phyloP scores from a whole-genome alignment of 2,797 vertebrate genomes.

The Hippoglossus hippoglossus region DNA sequence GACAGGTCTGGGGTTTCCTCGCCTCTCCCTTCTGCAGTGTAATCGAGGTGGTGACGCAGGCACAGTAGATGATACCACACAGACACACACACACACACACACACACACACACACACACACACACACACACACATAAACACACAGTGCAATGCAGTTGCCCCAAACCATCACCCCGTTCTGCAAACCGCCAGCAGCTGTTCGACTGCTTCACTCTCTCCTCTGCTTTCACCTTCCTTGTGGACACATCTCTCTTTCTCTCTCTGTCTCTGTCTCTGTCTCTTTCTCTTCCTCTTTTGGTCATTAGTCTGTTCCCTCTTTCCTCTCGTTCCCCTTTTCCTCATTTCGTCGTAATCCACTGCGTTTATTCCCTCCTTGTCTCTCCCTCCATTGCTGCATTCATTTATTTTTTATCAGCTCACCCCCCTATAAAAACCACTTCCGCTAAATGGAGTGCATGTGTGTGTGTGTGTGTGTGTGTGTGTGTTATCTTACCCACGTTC shows the following conservation, averaged over 20 bases:
- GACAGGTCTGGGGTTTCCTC: constrained; percentile 67
- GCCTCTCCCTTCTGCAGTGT: constrained; percentile 54
- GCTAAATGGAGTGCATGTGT: constrained; percentile 30
- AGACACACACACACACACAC: constrained; percentile 1
- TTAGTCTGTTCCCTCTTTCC: background rate
- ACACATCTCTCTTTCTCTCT: constrained; percentile 23
- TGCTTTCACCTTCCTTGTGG: constrained; percentile 43
- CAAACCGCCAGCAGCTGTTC: constrained; percentile 56
- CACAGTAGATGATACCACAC: constrained; percentile 30
- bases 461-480: constrained; percentile 5
- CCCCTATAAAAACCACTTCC: constrained; percentile 39
- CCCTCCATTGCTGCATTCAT: constrained; percentile 38
- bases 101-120: constrained; percentile 13
- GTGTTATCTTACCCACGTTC: background rate
- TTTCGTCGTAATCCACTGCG: too few relatives aligned
- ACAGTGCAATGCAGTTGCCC: constrained; percentile 39
- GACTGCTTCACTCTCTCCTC: constrained; percentile 48
- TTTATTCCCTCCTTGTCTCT: background rate
- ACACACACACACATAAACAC: constrained; percentile 7
- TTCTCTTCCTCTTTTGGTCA: background rate
- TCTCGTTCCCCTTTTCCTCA: too few relatives aligned
- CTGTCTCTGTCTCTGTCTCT: background rate
- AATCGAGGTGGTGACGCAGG: constrained; percentile 71
- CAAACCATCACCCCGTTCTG: constrained; percentile 54
- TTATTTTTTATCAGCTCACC: constrained; percentile 54